These are phyloP conservation scores for fruit fly (Drosophila melanogaster) DNA, from an alignment of 1,140 invertebrate species.

Conservation along the genomic window DNA sequence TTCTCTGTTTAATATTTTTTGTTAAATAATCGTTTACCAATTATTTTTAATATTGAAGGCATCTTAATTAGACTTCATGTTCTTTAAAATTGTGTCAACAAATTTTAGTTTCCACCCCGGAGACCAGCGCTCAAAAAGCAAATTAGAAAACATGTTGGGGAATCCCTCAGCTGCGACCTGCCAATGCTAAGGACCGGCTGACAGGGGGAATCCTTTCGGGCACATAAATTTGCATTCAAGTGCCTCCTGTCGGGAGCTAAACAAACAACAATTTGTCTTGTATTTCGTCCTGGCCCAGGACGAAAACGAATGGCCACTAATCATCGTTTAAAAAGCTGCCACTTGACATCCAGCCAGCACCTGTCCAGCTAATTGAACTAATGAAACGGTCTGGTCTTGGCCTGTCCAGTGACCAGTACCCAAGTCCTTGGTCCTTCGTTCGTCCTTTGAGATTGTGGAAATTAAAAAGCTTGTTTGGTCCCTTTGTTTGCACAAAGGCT, in stretches of 20 bases:
- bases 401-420: constrained; percentile 15
- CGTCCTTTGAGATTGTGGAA: constrained; percentile 35
- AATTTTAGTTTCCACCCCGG: constrained; percentile 50
- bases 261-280: constrained; percentile 75
- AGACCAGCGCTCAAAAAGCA: constrained; percentile 12
- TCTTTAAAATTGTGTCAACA: not conserved
- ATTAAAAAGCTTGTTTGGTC: constrained; percentile 66
- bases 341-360: constrained; percentile 55
- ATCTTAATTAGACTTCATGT: constrained; percentile 19
- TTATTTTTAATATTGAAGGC: no score
- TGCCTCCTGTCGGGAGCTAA: constrained; percentile 43
- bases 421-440: constrained; percentile 19
- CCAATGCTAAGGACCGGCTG: constrained; percentile 30
- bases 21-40: constrained; percentile 18
- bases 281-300: constrained; percentile 45
- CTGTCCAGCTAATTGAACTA: constrained; percentile 76
- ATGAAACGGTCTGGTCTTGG: constrained; percentile 69
- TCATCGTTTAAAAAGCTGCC: constrained; percentile 73
- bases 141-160: constrained; percentile 16
- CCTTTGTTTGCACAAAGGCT: constrained; percentile 67
- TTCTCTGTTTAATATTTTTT: not conserved
- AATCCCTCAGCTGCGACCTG: constrained; percentile 19
- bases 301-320: constrained; percentile 63
- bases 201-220: constrained; percentile 31
- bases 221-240: constrained; percentile 73